A percentile compares a stretch with the other conserved stretches of the same genome.
These are phyloP conservation scores for Helostoma temminkii DNA, from an alignment of 2,797 vertebrate species.

Conservation along the genomic window DNA sequence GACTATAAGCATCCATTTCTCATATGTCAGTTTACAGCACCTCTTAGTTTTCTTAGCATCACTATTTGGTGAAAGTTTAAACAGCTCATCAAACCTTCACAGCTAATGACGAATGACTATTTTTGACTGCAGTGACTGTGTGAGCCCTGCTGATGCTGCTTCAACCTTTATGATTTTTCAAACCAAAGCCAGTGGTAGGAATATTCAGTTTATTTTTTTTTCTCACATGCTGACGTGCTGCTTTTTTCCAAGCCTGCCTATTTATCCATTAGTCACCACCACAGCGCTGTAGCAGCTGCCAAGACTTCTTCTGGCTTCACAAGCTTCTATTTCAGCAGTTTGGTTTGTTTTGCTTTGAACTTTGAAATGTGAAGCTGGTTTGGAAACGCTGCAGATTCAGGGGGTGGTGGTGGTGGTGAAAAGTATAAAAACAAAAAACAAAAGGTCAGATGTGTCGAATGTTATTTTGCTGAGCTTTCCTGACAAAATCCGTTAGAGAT, in stretches of 20 bases:
- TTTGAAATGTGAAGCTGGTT: conserved; percentile 51
- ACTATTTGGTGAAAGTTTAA: too few species aligned
- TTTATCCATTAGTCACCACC: conserved; percentile 55
- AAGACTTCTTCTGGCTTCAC: conserved; percentile 34
- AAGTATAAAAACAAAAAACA: conserved; percentile 5
- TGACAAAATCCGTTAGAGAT: neutral
- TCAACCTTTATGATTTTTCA: neutral
- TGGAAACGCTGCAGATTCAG: conserved; percentile 26
- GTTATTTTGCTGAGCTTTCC: conserved; percentile 8
- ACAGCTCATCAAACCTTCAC: neutral
- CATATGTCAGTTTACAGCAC: too few species aligned
- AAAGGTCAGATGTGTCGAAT: conserved; percentile 5
- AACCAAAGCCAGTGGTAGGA: neutral
- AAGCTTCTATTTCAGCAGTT: conserved; percentile 59
- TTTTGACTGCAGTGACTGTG: conserved; percentile 2
- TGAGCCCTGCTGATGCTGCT: neutral
- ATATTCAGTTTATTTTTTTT: conserved; percentile 14
- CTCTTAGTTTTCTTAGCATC: too few species aligned
- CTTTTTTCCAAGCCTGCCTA: conserved; percentile 26
- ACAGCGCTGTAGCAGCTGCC: conserved; percentile 36
- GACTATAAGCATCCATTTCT: too few species aligned
- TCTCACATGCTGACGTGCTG: conserved; percentile 36
- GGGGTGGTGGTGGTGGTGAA: neutral
- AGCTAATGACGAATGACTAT: neutral
- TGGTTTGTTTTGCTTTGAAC: conserved; percentile 58